phyloP scores from a whole-genome alignment of 2,888 invertebrate species.

The Xestia sexstrigata region DNA sequence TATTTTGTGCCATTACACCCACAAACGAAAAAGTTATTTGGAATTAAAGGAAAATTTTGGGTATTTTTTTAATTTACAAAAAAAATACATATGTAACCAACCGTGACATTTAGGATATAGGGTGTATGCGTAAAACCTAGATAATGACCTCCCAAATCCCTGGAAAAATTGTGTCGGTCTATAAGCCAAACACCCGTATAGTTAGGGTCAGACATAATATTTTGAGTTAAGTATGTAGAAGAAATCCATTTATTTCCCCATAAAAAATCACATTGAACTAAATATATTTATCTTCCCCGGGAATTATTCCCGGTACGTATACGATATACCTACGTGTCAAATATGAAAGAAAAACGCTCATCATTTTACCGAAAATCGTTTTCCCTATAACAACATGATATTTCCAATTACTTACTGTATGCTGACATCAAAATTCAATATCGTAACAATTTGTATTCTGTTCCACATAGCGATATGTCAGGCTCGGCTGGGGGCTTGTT shows the following conservation, averaged over 20 bases:
- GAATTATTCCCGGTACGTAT: not conserved
- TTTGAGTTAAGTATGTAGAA: not conserved
- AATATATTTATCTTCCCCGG: constrained; percentile 9
- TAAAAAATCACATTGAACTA: constrained; percentile 13
- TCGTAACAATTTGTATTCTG: constrained; percentile 52
- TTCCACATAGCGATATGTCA: not conserved
- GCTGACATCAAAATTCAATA: constrained; percentile 59
- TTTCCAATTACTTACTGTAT: constrained; percentile 58
- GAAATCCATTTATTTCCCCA: constrained; percentile 8
- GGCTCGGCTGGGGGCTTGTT: not conserved
- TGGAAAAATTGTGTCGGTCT: too few relatives aligned
- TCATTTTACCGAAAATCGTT: constrained; percentile 41
- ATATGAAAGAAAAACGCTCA: constrained; percentile 34
- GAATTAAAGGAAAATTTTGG: too few relatives aligned
- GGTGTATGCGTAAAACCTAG: too few relatives aligned
- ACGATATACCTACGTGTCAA: constrained; percentile 30
- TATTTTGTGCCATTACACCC: too few relatives aligned
- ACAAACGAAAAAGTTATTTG: too few relatives aligned
- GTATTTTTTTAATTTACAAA: too few relatives aligned
- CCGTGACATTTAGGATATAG: too few relatives aligned
- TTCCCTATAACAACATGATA: constrained; percentile 50
- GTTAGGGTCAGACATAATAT: not conserved
- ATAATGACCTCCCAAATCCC: too few relatives aligned
- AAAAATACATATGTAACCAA: too few relatives aligned
- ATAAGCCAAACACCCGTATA: too few relatives aligned